Base-by-base conservation (phyloP, 2,888 invertebrate species). In the Balanococcus diminutus region DNA sequence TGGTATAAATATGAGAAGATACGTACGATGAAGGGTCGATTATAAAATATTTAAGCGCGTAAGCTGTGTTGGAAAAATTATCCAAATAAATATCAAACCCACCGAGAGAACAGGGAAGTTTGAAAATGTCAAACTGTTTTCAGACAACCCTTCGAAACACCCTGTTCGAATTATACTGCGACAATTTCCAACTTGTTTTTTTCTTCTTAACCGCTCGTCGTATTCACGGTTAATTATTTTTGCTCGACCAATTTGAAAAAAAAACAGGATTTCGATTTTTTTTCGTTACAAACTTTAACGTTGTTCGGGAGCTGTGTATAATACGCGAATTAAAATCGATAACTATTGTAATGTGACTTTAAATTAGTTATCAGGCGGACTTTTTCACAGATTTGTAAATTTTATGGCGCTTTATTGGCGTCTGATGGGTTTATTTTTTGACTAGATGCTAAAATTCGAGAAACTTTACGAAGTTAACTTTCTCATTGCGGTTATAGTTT, bases 261-360 rank as follows among this genome's bases (percentile, higher is more conserved):
- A 51, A 51, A 19, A 51, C 19, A 19, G 19, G 11, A 51, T n/a
- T 25, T 32, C 28, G 75, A 75, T 32, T n/a, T 32, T 32, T 32
- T 32, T 75, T n/a, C n/a, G n/a, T n/a, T 14, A 32, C 75, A 11
- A 75, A 75, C 16, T 32, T 75, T 75, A n/a, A 31, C 31, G 75
- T 32, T 28, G 75, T 32, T 32, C 16, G 72, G 11, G 14, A n/a
- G n/a, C n/a, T 28, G 28, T 3, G n/a, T 28, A 51, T 51, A 19
- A 46, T 22, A 25, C 61, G 22, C 25, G 61, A 61, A 8, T 61
- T 22, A 6, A 75, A 75, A 67, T n/a, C 61, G 61, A 67, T 28
- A 67, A 67, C 61, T 14, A 67, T 81, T 81, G 82, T 82, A 82
- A 82, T 82, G 82, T 82, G 82, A 82, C 82, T 82, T 82, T 82